Conservation (phyloP, 2,113 vertebrate genomes). For the Tylochromis polylepis region DNA sequence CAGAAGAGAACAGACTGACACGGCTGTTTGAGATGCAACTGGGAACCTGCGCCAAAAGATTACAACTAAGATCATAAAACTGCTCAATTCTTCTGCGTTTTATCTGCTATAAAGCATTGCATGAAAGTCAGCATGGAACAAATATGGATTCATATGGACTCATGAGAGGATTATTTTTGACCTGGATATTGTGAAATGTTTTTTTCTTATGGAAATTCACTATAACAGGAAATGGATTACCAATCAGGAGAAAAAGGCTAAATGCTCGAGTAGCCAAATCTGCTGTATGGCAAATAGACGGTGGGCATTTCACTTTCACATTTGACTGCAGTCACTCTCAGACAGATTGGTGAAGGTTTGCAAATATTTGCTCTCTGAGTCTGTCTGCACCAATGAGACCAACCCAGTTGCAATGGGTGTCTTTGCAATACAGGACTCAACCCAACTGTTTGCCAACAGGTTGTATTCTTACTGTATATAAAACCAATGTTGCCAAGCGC, state of each 20-base stretch:
- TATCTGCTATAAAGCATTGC: background rate
- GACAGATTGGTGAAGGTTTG: background rate
- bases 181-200: background rate
- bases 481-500: fast-evolving
- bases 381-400: background rate
- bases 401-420: background rate
- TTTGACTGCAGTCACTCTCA: background rate
- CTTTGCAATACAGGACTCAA: background rate
- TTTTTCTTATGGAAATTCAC: background rate
- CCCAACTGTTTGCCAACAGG: background rate
- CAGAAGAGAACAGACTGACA: background rate
- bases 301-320: background rate
- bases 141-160: background rate
- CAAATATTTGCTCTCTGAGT: background rate
- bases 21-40: background rate
- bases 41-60: background rate
- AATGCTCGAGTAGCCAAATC: background rate
- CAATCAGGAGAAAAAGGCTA: background rate
- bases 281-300: background rate
- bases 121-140: background rate
- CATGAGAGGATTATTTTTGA: background rate
- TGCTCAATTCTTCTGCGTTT: background rate
- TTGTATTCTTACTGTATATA: background rate
- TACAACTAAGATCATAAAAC: background rate
- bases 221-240: background rate